Evolutionary conservation across 2,797 vertebrate species (phyloP).

Genomic region (Ceryle rudis): DNA sequence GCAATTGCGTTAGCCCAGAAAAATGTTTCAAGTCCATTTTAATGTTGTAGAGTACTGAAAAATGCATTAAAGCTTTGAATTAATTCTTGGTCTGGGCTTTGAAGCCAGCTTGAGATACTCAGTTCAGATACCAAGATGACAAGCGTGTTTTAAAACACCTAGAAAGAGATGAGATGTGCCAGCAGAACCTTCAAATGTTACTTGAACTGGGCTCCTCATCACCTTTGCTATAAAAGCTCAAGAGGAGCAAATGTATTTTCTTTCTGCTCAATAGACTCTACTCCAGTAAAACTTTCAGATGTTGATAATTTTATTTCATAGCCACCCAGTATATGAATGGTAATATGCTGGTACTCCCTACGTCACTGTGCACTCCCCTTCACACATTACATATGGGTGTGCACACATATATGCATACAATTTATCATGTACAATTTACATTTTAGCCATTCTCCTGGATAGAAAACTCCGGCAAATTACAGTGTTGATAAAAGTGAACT

Average conservation of each 20-base stretch:
- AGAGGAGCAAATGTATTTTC: not conserved
- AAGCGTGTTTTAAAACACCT: not conserved
- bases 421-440: not conserved
- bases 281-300: not conserved
- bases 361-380: not conserved
- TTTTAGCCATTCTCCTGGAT: not conserved
- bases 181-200: not conserved
- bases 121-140: not conserved
- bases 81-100: not conserved
- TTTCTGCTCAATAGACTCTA: not conserved
- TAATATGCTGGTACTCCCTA: too few species aligned
- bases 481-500: not conserved
- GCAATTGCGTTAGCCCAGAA: not conserved
- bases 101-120: not conserved
- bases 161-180: not conserved
- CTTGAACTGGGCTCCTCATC: not conserved
- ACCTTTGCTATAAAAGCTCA: not conserved
- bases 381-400: too few species aligned
- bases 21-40: not conserved
- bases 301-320: not conserved
- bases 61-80: conserved; percentile 3
- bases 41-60: not conserved
- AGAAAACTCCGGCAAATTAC: not conserved
- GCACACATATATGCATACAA: rapidly evolving
- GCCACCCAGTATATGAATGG: too few species aligned